phyloP scores from a whole-genome alignment of 2,113 vertebrate genomes.

The Microtus pennsylvanicus region DNA sequence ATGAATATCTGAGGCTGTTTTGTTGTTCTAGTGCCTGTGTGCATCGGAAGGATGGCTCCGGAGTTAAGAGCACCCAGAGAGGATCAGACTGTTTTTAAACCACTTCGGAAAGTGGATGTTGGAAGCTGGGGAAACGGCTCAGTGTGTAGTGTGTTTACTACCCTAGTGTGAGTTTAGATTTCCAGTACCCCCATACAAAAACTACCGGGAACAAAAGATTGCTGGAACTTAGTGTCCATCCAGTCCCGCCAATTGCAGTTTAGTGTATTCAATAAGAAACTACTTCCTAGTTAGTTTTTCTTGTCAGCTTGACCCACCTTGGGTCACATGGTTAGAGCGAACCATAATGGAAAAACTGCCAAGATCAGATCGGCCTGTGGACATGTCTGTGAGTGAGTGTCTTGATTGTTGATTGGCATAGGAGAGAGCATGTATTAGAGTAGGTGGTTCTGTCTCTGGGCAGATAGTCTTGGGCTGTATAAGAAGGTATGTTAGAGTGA shows the following conservation, averaged over 20 bases:
- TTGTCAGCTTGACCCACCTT: not conserved
- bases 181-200: not conserved
- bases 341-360: rapidly evolving
- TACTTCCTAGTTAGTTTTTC: not conserved
- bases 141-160: not conserved
- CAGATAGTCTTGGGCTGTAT: not conserved
- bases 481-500: not conserved
- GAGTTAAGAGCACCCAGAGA: not conserved
- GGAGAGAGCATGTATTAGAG: not conserved
- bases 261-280: not conserved
- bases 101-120: not conserved
- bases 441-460: not conserved
- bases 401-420: not conserved
- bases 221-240: not conserved
- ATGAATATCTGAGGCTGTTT: not conserved
- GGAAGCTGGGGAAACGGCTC: not conserved
- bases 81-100: not conserved
- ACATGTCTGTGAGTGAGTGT: not conserved
- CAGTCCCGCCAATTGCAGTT: not conserved
- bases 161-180: not conserved
- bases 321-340: not conserved
- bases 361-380: not conserved
- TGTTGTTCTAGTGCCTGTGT: not conserved
- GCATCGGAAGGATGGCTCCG: not conserved
- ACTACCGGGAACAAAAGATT: not conserved